phyloP scores from a whole-genome alignment of 1,140 invertebrate species.

The Drosophila sulfurigaster region DNA sequence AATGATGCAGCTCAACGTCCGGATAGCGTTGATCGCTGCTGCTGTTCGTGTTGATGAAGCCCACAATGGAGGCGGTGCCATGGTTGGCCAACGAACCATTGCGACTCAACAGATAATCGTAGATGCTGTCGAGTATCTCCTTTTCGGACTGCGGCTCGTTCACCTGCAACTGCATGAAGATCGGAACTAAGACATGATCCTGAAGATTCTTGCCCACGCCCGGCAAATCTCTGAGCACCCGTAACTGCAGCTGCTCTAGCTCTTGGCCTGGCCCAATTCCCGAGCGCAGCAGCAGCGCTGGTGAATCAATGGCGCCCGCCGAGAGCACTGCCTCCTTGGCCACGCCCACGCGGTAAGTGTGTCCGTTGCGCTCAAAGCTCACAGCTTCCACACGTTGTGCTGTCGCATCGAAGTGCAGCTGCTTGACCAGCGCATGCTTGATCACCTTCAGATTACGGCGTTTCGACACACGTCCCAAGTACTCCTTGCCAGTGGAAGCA shows the following conservation, averaged over 20 bases:
- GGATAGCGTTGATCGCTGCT: conserved; percentile 61
- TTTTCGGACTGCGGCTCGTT: conserved; percentile 41
- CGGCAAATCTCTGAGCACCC: conserved; percentile 84
- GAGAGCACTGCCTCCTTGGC: conserved; percentile 87
- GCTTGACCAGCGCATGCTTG: conserved; percentile 87
- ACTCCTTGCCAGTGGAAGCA: conserved; percentile 85
- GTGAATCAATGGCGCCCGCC: conserved; percentile 86
- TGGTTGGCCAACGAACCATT: conserved; percentile 86
- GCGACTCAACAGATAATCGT: conserved; percentile 71
- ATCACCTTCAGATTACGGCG: conserved; percentile 89
- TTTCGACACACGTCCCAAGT: conserved; percentile 61
- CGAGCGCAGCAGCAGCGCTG: conserved; percentile 86
- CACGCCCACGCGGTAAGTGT: conserved; percentile 66
- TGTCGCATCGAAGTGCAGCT: conserved; percentile 86
- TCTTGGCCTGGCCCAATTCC: conserved; percentile 86
- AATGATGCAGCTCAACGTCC: conserved; percentile 74
- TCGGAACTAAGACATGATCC: conserved; percentile 85
- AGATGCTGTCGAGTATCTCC: conserved; percentile 53
- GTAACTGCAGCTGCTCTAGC: conserved; percentile 85
- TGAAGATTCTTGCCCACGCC: conserved; percentile 88
- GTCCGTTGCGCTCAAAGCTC: conserved; percentile 72
- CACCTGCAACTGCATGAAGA: conserved; percentile 57
- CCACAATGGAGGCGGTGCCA: conserved; percentile 74
- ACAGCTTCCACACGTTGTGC: conserved; percentile 64
- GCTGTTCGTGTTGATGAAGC: conserved; percentile 59